phyloP scores from a whole-genome alignment of 1,140 invertebrate species.

The Camponotus floridanus region DNA sequence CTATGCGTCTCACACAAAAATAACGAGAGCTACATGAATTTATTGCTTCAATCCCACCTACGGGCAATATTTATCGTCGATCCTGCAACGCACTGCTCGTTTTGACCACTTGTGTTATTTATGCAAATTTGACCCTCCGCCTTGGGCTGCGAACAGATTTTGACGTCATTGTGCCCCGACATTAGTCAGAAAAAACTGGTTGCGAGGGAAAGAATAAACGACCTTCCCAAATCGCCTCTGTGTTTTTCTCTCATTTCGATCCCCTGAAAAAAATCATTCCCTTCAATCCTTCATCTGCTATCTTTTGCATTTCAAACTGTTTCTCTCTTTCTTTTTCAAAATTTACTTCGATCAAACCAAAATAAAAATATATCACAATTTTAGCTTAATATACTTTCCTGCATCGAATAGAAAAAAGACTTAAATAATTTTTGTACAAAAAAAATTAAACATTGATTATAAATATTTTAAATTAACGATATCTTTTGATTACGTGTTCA shows the following conservation, averaged over 20 bases:
- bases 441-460: neutral
- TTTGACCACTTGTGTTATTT: conserved; percentile 41
- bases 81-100: conserved; percentile 1
- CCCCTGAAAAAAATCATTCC: neutral
- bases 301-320: conserved; percentile 12
- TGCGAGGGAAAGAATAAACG: conserved; percentile 48
- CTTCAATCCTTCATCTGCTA: neutral
- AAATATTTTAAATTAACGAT: conserved; percentile 11
- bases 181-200: conserved; percentile 51
- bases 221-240: neutral
- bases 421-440: neutral
- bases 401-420: neutral
- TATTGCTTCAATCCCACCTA: conserved; percentile 32
- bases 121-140: neutral
- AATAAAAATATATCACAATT: neutral
- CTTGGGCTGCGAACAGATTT: neutral
- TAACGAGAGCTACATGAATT: conserved; percentile 40
- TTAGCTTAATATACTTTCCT: neutral
- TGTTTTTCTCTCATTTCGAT: conserved; percentile 39
- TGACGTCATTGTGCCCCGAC: conserved; percentile 34
- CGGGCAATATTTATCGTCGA: conserved; percentile 49
- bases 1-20: conserved; percentile 29
- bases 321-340: neutral
- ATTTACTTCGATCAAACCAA: neutral
- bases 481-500: neutral